Evolutionary conservation across 53 echinoderm and acorn worm genomes (phyloP).

Genomic region (Apostichopus leukothele): DNA sequence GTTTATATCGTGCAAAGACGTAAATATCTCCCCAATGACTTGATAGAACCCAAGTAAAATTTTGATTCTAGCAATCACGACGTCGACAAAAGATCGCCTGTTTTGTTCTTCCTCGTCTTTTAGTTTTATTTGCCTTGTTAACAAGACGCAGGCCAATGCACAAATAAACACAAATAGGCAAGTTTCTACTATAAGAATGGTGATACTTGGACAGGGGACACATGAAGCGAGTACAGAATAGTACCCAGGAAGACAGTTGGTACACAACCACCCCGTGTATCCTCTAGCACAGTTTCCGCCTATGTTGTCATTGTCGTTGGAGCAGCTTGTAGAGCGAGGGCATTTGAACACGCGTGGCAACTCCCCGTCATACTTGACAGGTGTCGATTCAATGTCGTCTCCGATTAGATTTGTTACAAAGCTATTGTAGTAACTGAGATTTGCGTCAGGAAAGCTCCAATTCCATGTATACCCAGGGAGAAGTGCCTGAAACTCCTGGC

Average conservation of each 20-base stretch:
- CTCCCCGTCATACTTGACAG: not conserved
- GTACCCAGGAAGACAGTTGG: conserved; percentile 8
- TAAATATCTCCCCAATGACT: conserved; percentile 34
- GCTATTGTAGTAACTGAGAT: not conserved
- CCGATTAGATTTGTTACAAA: not conserved
- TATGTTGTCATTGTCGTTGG: conserved; percentile 8
- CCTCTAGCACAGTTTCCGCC: conserved; percentile 2
- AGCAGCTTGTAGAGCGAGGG: not conserved
- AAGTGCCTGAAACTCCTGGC: not conserved
- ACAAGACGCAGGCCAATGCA: not conserved
- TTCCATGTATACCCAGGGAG: not conserved
- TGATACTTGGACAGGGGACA: conserved; percentile 7
- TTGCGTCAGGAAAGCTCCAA: conserved; percentile 1
- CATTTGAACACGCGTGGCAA: not conserved
- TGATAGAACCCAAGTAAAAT: conserved; percentile 40
- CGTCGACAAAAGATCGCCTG: conserved; percentile 7
- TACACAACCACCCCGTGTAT: conserved; percentile 27
- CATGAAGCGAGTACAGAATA: conserved; percentile 6
- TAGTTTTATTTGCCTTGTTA: conserved; percentile 16
- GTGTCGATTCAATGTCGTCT: too few relatives aligned
- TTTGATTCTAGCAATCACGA: conserved; percentile 8
- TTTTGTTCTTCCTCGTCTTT: not conserved
- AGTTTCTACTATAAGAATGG: not conserved
- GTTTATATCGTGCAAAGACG: conserved; percentile 13
- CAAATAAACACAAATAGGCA: not conserved